Conservation (phyloP, 2,113 vertebrate genomes). For the Glaucidium brasilianum region DNA sequence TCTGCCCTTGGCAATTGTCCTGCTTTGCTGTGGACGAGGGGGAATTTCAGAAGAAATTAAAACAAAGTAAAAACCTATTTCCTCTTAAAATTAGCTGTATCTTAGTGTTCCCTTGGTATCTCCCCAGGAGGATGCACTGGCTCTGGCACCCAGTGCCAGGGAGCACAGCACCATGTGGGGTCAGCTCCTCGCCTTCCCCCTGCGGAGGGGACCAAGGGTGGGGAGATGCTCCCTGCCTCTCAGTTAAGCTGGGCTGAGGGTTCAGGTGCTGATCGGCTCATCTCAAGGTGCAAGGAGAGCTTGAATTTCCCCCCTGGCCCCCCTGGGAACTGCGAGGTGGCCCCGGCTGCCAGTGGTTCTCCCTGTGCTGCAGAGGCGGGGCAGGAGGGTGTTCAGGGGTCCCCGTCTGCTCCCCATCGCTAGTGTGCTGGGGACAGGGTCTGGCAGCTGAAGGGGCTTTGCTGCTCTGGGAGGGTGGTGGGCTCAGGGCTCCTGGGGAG, state of each 20-base stretch:
- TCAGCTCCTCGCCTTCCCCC: not conserved
- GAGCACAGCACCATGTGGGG: accelerated
- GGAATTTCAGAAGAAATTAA: not conserved
- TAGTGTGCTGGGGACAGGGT: accelerated
- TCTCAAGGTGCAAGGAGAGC: not conserved
- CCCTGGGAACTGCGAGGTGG: not conserved
- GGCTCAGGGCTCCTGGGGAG: not conserved
- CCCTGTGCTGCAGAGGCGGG: accelerated
- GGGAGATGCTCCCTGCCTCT: not conserved
- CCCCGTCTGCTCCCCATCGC: accelerated
- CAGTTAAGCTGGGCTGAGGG: too few relatives aligned
- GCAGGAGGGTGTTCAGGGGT: not conserved
- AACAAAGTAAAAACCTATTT: not conserved
- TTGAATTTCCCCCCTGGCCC: too few relatives aligned
- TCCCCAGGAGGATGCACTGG: accelerated
- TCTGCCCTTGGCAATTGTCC: not conserved
- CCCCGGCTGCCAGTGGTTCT: not conserved
- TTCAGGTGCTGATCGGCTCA: not conserved
- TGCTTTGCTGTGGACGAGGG: not conserved
- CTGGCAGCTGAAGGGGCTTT: not conserved
- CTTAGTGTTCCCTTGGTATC: not conserved
- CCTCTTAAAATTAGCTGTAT: not conserved
- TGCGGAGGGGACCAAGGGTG: accelerated
- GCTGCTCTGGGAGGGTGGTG: not conserved
- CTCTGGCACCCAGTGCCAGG: not conserved